phyloP scores from a whole-genome alignment of 1,140 invertebrate species.

The Danaus melanippus region DNA sequence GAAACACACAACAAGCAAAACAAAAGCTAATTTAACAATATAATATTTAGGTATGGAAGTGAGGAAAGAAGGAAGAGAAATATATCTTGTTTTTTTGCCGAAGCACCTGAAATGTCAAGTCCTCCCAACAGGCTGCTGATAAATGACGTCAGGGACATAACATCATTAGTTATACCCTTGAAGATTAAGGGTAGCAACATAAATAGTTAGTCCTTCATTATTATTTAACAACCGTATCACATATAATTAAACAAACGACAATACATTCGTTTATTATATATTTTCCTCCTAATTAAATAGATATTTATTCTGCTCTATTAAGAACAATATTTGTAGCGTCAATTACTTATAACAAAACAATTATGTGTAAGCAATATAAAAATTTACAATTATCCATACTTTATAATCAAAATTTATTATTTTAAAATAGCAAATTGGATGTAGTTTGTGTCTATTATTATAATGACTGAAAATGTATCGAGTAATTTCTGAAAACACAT shows the following conservation, averaged over 20 bases:
- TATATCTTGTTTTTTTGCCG: constrained; percentile 7
- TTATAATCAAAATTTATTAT: too few relatives aligned
- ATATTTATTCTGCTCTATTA: not conserved
- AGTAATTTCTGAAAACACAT: too few relatives aligned
- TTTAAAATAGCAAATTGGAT: too few relatives aligned
- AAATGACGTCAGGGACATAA: constrained; percentile 4
- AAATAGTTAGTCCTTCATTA: too few relatives aligned
- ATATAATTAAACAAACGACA: not conserved
- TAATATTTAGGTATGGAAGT: not conserved
- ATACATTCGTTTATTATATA: not conserved
- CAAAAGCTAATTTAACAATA: too few relatives aligned
- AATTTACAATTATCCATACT: too few relatives aligned
- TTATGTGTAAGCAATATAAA: too few relatives aligned
- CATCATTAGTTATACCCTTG: constrained; percentile 6
- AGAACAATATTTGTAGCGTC: not conserved
- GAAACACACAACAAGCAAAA: too few relatives aligned
- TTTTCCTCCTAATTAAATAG: not conserved
- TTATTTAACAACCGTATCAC: constrained; percentile 1
- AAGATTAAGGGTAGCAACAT: not conserved
- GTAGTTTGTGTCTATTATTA: too few relatives aligned
- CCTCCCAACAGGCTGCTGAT: constrained; percentile 3
- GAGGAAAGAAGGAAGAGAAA: constrained; percentile 4
- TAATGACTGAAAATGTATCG: too few relatives aligned
- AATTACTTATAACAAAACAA: too few relatives aligned
- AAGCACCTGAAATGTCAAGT: constrained; percentile 8